These are phyloP conservation scores for Spodoptera exigua DNA, from an alignment of 2,888 invertebrate species.

Conservation along the genomic window DNA sequence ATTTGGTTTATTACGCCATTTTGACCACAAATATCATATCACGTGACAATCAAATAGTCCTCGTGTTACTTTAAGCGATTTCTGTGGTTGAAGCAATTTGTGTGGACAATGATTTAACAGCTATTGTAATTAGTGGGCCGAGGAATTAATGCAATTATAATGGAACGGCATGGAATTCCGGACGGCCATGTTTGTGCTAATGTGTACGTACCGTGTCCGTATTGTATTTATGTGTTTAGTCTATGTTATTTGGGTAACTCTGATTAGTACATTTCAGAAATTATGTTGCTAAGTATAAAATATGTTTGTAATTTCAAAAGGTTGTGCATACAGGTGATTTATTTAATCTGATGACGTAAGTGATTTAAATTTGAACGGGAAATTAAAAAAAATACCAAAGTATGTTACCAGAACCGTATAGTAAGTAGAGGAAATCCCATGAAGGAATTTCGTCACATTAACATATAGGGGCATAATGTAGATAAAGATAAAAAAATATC, in stretches of 20 bases:
- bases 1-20: neutral
- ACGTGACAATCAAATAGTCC: conserved; percentile 44
- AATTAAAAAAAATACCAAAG: too few relatives aligned
- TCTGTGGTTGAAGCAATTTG: conserved; percentile 66
- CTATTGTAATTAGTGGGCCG: conserved; percentile 66
- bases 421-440: too few relatives aligned
- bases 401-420: too few relatives aligned
- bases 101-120: conserved; percentile 67
- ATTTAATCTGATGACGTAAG: too few relatives aligned
- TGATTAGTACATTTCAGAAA: conserved; percentile 5
- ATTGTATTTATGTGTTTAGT: conserved; percentile 1
- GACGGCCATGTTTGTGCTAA: conserved; percentile 51
- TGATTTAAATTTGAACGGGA: too few relatives aligned
- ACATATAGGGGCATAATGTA: too few relatives aligned
- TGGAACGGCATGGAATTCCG: conserved; percentile 55
- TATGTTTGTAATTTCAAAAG: too few relatives aligned
- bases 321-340: too few relatives aligned
- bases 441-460: too few relatives aligned
- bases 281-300: neutral
- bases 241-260: neutral
- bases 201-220: conserved; percentile 37
- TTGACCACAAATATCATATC: conserved; percentile 29
- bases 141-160: conserved; percentile 66
- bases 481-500: too few relatives aligned
- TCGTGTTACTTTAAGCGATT: conserved; percentile 59